phyloP scores from a whole-genome alignment of 2,888 invertebrate genomes.

The Tetragnatha montana region DNA sequence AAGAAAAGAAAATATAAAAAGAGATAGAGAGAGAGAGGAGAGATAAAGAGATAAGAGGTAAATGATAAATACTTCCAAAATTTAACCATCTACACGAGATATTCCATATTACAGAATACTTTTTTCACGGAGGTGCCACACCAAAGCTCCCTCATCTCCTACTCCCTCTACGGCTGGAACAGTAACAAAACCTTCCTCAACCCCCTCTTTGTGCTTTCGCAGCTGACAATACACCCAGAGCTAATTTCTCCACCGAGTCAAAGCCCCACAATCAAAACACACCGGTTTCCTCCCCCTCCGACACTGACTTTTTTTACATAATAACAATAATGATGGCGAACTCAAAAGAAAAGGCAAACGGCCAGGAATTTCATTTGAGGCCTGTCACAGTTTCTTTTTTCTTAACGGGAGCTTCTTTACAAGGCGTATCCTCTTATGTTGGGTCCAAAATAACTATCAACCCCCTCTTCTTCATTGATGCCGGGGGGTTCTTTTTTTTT shows the following conservation, averaged over 20 bases:
- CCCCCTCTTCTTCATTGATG: neutral
- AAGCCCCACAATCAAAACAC: neutral
- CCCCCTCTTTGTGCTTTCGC: neutral
- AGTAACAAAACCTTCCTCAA: neutral
- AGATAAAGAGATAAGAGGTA: too few species aligned
- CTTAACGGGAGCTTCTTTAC: neutral
- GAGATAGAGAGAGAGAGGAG: too few species aligned
- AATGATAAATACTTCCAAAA: too few species aligned
- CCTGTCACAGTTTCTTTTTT: neutral
- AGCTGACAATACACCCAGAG: neutral
- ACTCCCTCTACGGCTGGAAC: neutral
- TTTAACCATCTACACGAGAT: too few species aligned
- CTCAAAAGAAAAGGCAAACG: conserved; percentile 25
- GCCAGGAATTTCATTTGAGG: conserved; percentile 60
- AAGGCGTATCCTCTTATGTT: neutral
- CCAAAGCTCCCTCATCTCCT: neutral
- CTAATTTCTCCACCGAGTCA: neutral
- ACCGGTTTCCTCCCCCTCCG: neutral
- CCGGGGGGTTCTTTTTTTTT: neutral
- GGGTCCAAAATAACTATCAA: neutral
- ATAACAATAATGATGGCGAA: neutral
- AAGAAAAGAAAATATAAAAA: too few species aligned
- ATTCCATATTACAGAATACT: too few species aligned
- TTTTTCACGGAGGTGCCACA: too few species aligned
- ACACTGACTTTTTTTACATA: conserved; percentile 10